Base-by-base conservation (phyloP, 2,888 invertebrate genomes). In the Strigamia maritima region DNA sequence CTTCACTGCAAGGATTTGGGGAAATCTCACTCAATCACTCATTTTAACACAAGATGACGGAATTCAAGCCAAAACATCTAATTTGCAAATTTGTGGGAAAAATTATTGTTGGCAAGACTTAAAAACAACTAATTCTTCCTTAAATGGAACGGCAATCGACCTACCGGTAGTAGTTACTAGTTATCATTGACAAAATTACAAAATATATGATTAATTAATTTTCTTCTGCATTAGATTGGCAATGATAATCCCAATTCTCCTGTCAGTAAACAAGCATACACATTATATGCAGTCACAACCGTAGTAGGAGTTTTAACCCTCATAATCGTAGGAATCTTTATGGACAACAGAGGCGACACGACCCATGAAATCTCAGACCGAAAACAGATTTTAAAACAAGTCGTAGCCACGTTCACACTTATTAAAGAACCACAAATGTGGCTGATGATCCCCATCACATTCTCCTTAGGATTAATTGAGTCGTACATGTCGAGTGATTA, bases 391-490 rank as follows among this genome's bases (percentile, higher is more conserved):
- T 31, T 22, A 44, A 24, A 79, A 38, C 35, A 78, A 40, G 24
- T 35, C 76, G 92, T 94, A 10, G 95, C 95, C 19, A 97, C 98
- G 0, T 92, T 94, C 80, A 92, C 92, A 85, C 97, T 97, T 85
- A 88, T 96, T 84, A 93, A 93, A 86, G 93, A 96, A 85, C 94
- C 94, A 0, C 93, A 95, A 85, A 97, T 97, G 85, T 92, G 97
- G 84, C 89, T 98, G 7, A 90, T 98, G 54, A 95, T 98, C 81
- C 97, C 97, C 0, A 92, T 98, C 81, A 98, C 98, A 0, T 88
- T 98, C 77, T 98, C 95, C 92, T 95, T 97, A 83, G 98, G 98
- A 79, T 93, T 98, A 91, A 97, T 98, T 85, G 97, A 98, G 86
- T 97, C 97, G 0, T 98, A 97, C 87, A 86, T 86, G 83, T 88